Evolutionary conservation across 2,888 invertebrate genomes (phyloP).

Genomic region (Macrophya alboannulata): DNA sequence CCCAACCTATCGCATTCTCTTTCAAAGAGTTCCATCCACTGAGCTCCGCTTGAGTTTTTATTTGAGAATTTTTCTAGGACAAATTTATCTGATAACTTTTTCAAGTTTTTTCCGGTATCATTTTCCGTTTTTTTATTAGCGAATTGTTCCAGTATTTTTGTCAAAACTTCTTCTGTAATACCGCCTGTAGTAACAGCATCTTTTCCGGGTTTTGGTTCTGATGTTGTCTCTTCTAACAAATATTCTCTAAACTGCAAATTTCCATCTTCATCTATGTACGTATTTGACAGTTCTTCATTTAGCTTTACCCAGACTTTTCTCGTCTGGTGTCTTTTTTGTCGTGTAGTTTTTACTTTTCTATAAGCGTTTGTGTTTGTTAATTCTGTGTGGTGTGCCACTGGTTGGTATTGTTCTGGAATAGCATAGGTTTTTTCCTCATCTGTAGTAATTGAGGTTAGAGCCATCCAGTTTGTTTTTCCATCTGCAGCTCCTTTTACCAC

Average conservation of each 20-base stretch:
- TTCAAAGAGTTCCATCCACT: slow-evolving; percentile 59
- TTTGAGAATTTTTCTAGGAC: slow-evolving; percentile 59
- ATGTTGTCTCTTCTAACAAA: not conserved
- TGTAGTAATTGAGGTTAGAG: not conserved
- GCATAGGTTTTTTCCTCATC: not conserved
- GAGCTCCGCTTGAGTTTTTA: slow-evolving; percentile 55
- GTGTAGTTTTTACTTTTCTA: not conserved
- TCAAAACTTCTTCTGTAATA: slow-evolving; percentile 54
- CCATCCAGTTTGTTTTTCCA: not conserved
- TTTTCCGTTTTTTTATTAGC: slow-evolving; percentile 55
- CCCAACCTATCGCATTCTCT: slow-evolving; percentile 61
- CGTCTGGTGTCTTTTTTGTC: slow-evolving; percentile 3
- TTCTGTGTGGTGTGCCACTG: not conserved
- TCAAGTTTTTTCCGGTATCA: slow-evolving; percentile 51
- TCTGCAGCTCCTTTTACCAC: not conserved
- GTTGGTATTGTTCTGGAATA: not conserved
- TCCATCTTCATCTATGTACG: slow-evolving; percentile 1
- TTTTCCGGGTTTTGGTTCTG: not conserved
- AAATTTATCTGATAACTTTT: slow-evolving; percentile 59
- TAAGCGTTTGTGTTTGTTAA: not conserved
- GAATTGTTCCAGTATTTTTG: slow-evolving; percentile 56
- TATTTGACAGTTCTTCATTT: not conserved
- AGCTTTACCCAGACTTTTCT: slow-evolving; percentile 6
- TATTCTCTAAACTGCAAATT: not conserved
- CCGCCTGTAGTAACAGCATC: slow-evolving; percentile 12